phyloP scores from a whole-genome alignment of 2,888 invertebrate genomes.

The Andrena haemorrhoa region DNA sequence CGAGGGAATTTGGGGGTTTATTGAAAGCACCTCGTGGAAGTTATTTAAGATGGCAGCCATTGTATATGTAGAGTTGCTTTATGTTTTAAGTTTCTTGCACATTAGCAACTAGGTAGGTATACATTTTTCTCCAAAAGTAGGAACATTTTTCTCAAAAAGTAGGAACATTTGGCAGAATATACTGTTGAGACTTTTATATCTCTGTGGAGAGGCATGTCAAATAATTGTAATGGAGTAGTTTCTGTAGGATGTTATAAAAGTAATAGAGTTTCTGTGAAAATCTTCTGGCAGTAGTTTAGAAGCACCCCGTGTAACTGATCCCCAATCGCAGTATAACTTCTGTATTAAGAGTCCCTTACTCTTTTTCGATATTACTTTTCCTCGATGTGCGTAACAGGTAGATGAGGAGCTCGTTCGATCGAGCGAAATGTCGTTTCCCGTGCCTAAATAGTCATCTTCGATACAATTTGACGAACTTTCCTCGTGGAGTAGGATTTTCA shows the following conservation, averaged over 20 bases:
- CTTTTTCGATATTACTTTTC: neutral
- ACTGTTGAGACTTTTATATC: neutral
- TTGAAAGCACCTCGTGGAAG: neutral
- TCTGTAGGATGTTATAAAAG: too few species aligned
- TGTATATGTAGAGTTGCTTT: too few species aligned
- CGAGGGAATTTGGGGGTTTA: too few species aligned
- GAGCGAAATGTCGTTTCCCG: neutral
- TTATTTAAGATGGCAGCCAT: neutral
- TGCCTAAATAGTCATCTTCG: neutral
- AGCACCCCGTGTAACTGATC: neutral
- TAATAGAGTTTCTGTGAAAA: too few species aligned
- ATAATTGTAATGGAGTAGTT: neutral
- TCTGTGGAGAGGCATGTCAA: neutral
- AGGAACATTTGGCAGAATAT: neutral
- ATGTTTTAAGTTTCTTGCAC: neutral
- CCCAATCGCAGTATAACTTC: neutral
- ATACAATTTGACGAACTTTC: neutral
- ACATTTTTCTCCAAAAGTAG: neutral
- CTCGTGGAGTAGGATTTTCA: neutral
- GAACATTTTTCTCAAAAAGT: neutral
- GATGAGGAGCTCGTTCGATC: neutral
- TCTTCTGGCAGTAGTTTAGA: neutral
- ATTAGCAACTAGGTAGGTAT: neutral
- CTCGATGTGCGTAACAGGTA: neutral
- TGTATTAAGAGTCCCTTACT: neutral